Evolutionary conservation across 2,113 vertebrate genomes (phyloP).

Genomic region (Corythoichthys haematopterus): DNA sequence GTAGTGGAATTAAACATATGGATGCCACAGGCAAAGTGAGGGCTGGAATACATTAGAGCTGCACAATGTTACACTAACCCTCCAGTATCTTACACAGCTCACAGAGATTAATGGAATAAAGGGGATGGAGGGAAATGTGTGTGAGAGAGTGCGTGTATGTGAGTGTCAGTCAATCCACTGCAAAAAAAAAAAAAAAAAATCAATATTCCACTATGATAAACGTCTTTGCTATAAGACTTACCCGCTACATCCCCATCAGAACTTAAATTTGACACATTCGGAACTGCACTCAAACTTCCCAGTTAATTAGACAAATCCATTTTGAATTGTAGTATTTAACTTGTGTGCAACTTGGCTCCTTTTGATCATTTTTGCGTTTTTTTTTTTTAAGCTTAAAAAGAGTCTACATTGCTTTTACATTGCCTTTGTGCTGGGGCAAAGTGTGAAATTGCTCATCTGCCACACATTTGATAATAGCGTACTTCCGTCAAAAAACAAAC

Average conservation of each 20-base stretch:
- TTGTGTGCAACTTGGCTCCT: constrained; percentile 17
- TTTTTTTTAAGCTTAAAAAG: not conserved
- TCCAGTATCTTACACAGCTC: constrained; percentile 63
- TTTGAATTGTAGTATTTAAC: constrained; percentile 59
- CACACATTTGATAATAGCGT: not conserved
- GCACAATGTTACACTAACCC: constrained; percentile 63
- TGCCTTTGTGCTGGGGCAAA: not conserved
- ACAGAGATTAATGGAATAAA: constrained; percentile 66
- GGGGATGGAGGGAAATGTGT: not conserved
- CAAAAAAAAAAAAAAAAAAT: constrained; percentile 45
- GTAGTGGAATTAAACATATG: constrained; percentile 71
- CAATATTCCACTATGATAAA: constrained; percentile 55
- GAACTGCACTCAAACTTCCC: constrained; percentile 12
- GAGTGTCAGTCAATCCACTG: constrained; percentile 41
- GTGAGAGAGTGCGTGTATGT: not conserved
- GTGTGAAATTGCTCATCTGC: not conserved
- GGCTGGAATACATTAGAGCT: constrained; percentile 64
- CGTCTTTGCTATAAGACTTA: constrained; percentile 25
- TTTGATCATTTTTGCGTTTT: not conserved
- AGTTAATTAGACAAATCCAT: constrained; percentile 22
- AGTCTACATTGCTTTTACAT: not conserved
- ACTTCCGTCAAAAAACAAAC: not conserved
- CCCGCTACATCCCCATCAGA: constrained; percentile 23
- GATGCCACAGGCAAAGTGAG: constrained; percentile 63
- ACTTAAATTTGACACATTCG: constrained; percentile 39